Base-by-base conservation (phyloP, 2,113 vertebrate species). In the Notothenia rossii region DNA sequence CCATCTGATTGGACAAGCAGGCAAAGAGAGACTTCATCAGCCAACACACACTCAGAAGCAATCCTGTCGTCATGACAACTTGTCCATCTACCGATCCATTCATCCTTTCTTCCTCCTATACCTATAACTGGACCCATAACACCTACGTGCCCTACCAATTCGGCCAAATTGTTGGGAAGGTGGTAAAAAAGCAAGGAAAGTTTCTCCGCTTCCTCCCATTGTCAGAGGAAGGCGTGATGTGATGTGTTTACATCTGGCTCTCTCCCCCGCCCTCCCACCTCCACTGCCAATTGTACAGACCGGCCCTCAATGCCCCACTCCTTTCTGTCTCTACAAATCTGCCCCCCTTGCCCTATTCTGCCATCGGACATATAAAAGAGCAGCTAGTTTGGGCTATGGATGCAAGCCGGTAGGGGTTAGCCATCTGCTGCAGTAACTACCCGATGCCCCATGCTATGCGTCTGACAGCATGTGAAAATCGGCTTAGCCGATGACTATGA, bases 1-100 rank as follows among this genome's bases (percentile, higher is more conserved):
- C 96, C 95, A 99, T 99, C 98, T 99, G 98, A 99, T 98, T 98
- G 98, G 98, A 98, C 96, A 97, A 97, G 90, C 94, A 94, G 84
- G 84, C 88, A 87, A 89, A 94, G 86, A 94, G 88, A 93, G 96
- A 97, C 97, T 97, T 97, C 97, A 97, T 98, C 96, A 98, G 89
- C 93, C 89, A 93, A 93, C 92, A 88, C 92, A 93, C 68, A 90
- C 82, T 84, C 88, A 65, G 96, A 40, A 86, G 89, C 90, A 93
- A 91, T 90, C 90, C 85, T 86, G 95, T 95, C 92, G 94, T 94
- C 95, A 95, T 95, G 94, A 95, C 95, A 94, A 95, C 94, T 91
- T 93, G 95, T 96, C 96, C 90, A 87, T 93, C 87, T 78, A 84
- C 62, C 69, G 46, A 83, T 90, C 81, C 76, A 86, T 84, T 86